phyloP scores from a whole-genome alignment of 2,113 vertebrate species.

The Hemiscyllium ocellatum region DNA sequence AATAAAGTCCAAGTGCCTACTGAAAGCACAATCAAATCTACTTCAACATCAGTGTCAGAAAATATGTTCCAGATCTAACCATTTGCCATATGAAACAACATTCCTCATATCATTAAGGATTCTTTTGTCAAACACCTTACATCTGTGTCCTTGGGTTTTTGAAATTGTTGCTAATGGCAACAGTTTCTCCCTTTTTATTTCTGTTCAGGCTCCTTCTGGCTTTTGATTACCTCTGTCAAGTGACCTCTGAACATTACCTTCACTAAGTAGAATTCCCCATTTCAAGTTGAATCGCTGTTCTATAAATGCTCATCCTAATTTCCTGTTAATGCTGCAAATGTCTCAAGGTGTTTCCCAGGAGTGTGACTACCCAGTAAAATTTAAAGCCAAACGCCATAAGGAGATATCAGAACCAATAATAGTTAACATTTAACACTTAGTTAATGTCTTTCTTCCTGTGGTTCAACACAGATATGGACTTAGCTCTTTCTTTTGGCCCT shows the following conservation, averaged over 20 bases:
- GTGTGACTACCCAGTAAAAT: background rate
- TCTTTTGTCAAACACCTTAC: background rate
- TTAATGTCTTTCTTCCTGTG: background rate
- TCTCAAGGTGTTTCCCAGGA: background rate
- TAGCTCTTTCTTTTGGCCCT: background rate
- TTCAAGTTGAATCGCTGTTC: too few relatives aligned
- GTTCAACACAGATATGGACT: background rate
- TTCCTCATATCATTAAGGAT: too few relatives aligned
- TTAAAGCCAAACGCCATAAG: background rate
- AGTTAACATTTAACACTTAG: background rate
- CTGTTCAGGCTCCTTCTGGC: background rate
- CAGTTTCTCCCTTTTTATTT: background rate
- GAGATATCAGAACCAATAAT: background rate
- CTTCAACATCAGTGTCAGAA: too few relatives aligned
- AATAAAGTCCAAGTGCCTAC: too few relatives aligned
- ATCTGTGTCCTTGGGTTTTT: background rate
- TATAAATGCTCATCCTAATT: too few relatives aligned
- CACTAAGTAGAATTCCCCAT: background rate
- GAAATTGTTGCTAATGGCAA: background rate
- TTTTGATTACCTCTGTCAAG: background rate
- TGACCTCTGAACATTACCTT: background rate
- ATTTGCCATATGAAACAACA: background rate
- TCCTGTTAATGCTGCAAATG: background rate
- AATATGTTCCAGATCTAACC: background rate
- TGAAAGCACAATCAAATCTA: too few relatives aligned